Evolutionary conservation across 1,140 invertebrate species (phyloP), one percentile per base, ranked within the genome.

Genomic region (Camponotus pennsylvanicus): DNA sequence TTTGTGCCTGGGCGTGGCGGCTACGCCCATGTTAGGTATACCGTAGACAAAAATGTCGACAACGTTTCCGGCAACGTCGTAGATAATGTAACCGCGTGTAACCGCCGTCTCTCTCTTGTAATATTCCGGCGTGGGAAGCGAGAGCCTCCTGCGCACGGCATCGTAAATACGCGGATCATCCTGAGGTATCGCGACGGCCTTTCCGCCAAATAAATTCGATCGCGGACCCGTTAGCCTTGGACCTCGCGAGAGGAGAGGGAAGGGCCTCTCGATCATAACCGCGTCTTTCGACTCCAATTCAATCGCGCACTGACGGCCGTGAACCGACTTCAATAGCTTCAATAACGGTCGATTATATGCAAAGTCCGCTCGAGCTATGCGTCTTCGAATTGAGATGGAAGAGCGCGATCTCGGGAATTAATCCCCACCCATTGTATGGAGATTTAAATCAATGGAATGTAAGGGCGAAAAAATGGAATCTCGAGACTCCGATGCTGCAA

Each of bases 121-220:
- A 83, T 73, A 75, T 83, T 32, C 79, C 52, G 55, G 8, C 79
- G 79, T 75, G 69, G 79, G 69, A 83, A 83, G 79, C 13, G 27
- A 27, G 6, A 45, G 78, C 40, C 13, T 32, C 66, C 49, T 37
- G 21, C 64, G 9, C 49, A 57, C 64, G 78, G 49, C 37, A 55
- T 80, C 64, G 34, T 63, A 75, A 83, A 83, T 49, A 83, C 27
- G 55, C 69, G 69, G 69, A 82, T 82, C 55, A 83, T 83, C 79
- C 69, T 82, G 49, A 83, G n/a, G 27, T 73, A 75, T 75, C 34
- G 52, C 11, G 15, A 15, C 52, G 79, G 52, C 52, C 67, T 82
- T 27, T 82, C 64, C 49, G 27, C 66, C 66, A 42, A 73, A 82
- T 73, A 61, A 82, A 82, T 82, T 82, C 40, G 67, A 59, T 82